These are phyloP conservation scores for Haemorhous mexicanus DNA, from an alignment of 2,113 vertebrate genomes.

Conservation along the genomic window DNA sequence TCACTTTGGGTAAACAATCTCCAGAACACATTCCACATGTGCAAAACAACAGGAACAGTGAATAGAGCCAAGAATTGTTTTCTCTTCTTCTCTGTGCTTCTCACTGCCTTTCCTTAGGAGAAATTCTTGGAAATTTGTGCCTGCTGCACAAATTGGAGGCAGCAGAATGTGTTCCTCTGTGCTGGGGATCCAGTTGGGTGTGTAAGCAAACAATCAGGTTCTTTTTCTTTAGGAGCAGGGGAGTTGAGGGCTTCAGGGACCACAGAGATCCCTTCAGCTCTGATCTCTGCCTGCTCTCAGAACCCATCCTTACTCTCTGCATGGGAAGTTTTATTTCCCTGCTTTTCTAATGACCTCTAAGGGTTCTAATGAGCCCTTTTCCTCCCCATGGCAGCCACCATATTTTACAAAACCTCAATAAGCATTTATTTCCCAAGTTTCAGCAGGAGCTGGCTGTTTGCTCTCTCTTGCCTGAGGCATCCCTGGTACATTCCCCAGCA, in stretches of 20 bases:
- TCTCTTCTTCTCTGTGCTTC: too few relatives aligned
- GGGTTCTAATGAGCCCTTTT: neutral
- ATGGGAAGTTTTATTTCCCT: neutral
- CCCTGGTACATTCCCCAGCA: neutral
- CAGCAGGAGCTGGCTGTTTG: neutral
- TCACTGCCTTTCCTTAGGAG: too few relatives aligned
- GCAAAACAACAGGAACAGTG: too few relatives aligned
- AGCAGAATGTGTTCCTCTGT: neutral
- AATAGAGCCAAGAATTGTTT: too few relatives aligned
- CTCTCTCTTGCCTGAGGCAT: neutral
- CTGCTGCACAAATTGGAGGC: neutral
- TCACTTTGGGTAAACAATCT: too few relatives aligned
- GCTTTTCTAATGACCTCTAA: neutral
- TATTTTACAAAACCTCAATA: neutral
- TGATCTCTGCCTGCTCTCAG: neutral
- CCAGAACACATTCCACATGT: too few relatives aligned
- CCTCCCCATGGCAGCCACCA: neutral
- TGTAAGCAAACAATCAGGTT: neutral
- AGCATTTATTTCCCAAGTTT: neutral
- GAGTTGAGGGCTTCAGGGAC: rapidly evolving
- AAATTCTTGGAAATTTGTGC: too few relatives aligned
- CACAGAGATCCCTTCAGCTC: neutral
- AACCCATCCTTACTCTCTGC: neutral
- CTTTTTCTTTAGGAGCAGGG: neutral
- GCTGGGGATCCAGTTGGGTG: neutral